Base-by-base conservation (phyloP, 1,140 invertebrate genomes). In the Bemisia tabaci region DNA sequence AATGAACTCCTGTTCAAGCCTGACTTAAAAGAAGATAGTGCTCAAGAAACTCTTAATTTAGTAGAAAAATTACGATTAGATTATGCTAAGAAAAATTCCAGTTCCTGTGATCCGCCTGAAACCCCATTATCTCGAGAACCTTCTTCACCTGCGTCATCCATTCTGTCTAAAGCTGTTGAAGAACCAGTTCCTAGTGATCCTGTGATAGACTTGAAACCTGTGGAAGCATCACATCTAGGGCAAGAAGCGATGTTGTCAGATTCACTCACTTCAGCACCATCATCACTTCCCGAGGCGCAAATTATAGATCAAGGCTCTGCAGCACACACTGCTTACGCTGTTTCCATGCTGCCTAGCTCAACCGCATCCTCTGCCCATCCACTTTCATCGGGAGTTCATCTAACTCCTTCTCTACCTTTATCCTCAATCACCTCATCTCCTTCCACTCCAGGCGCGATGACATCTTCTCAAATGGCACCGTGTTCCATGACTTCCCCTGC, bases 61-160 rank as follows among this genome's bases (percentile, higher is more conserved):
- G 88, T 92, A 11, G 87, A 90, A 70, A 88, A 90, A 75, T 76
- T 91, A 21, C 77, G 88, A 64, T 82, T 89, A 79, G 83, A 82
- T 65, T 75, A 85, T 68, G 83, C 82, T 17, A 87, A 86, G 73
- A 83, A 83, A 12, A 81, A 79, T 71, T 77, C 77, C 22, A 26
- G 62, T 26, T 21, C 17, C 64, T 33, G 59, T 9, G 48, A 48
- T 48, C 33, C 33, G 17, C 17, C 33, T 48, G 33, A 48, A 48
- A 48, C 33, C 17, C 33, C 5, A 48, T 48, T 48, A 48, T 48
- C 33, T 17, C 33, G 17, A 17, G 33, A 48, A 48, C 33, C 33
- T 48, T 48, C 5, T 48, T 48, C 33, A 48, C 33, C 33, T 17
- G 5, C 33, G 17, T 48, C 33, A 48, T 48, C 33, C 17, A 48